Evolutionary conservation across 2,888 invertebrate species (phyloP), one percentile per base, ranked within the genome.

Genomic region (Cryptocephalus moraei): DNA sequence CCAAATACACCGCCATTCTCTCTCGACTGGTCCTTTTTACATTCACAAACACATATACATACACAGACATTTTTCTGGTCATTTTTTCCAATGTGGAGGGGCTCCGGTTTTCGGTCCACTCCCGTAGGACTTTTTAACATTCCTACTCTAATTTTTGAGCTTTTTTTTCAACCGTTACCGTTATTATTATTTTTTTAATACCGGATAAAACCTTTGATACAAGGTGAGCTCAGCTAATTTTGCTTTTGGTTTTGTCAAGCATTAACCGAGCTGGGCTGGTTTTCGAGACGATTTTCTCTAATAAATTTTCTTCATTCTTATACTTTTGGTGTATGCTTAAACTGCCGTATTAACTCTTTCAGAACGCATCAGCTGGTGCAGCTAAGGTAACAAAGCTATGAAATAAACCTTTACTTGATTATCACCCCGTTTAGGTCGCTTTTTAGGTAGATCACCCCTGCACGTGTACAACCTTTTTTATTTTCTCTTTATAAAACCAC

Each of bases 181-280:
- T 38, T 43, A 40, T 47, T 49, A 38, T 44, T 50, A 47, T 49
- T 39, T 36, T 45, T 44, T 44, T 49, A 43, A 45, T 48, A 48
- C 47, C 49, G 47, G 49, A 44, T 47, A 47, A 49, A 53, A 47
- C 50, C 49, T 52, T 56, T 46, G 48, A 48, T 49, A 47, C 47
- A 56, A 58, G 57, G 59, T 58, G 58, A 58, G 57, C 57, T 56
- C 47, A 44, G 49, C 33, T 40, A 49, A 49, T 50, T 46, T 44
- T 48, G 49, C 50, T 48, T 52, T 38, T 38, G 39, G 22, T 22
- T 22, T 2, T n/a, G 39, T 45, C 22, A 22, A 22, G 22, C 22
- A 22, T 22, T 22, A 22, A 22, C 22, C 22, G 22, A 22, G 22
- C 22, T 6, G 22, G 22, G 46, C 46, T 46, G 34, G 38, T 12